Base-by-base conservation (phyloP, 2,888 invertebrate genomes). In the Platycheirus albimanus region DNA sequence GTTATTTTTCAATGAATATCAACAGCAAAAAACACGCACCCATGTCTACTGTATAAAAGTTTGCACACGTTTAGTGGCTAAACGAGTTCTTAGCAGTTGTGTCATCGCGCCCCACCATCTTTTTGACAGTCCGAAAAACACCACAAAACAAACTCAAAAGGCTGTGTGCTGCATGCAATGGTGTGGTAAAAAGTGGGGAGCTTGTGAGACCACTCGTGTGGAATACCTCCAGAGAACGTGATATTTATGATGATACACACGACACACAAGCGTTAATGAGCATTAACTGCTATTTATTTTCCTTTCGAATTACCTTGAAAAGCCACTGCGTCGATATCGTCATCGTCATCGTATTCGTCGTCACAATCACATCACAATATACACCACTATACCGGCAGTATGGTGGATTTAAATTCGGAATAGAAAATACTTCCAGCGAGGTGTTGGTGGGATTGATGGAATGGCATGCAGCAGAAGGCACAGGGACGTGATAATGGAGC, bases 251-350 rank as follows among this genome's bases (percentile, higher is more conserved):
- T 11, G 47, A 52, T 41, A 77, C 64, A 41, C 54, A 24, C 43
- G 20, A 56, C 38, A 56, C 15, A 41, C 69, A 19, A 13, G 63
- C 72, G 45, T 56, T 69, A 83, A 78, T 74, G 56, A 77, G 77
- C 69, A 58, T 83, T 72, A 72, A 30, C 61, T 61, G 45, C 67
- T 83, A 83, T 78, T 67, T 83, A 77, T 72, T 83, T 83, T 74
- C 67, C 78, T 83, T 78, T 77, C 83, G 38, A 78, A 83, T 83
- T 74, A 83, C 83, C 77, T 83, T 83, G 83, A 83, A 83, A 74
- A 72, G 69, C 72, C 69, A 69, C 64, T 52, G 67, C 61, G 69
- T 67, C 66, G 58, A 72, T 67, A 36, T 72, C 63, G 54, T 75
- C 63, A 24, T 66, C 43, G 45, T 10, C 24, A 6, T 38, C 58